These are phyloP conservation scores for Irena cyanogastra DNA, from an alignment of 2,113 vertebrate species.

Conservation along the genomic window DNA sequence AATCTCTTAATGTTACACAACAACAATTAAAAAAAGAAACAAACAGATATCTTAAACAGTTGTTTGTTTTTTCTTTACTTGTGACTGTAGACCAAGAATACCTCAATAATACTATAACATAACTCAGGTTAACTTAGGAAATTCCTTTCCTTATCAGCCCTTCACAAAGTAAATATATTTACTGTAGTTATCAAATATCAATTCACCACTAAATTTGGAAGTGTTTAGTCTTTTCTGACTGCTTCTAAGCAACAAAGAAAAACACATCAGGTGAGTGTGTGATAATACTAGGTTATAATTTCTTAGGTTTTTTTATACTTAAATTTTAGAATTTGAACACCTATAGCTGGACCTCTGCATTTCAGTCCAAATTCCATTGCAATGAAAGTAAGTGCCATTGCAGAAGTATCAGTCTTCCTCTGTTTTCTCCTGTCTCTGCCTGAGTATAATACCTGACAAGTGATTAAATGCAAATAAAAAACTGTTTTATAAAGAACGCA, in stretches of 20 bases:
- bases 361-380: neutral
- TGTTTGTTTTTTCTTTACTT: neutral
- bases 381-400: neutral
- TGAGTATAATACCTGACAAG: neutral
- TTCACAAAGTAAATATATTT: neutral
- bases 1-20: neutral
- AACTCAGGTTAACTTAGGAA: neutral
- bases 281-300: neutral
- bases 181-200: neutral
- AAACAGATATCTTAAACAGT: neutral
- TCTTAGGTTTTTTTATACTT: neutral
- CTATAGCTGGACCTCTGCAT: neutral
- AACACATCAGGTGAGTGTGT: rapidly evolving
- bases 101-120: neutral
- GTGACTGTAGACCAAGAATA: neutral
- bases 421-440: neutral
- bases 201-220: neutral
- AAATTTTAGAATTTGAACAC: neutral
- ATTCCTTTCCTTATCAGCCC: neutral
- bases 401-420: neutral
- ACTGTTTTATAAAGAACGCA: neutral
- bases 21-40: neutral
- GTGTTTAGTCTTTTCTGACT: neutral
- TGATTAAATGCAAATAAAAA: neutral
- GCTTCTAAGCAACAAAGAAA: neutral